phyloP scores from a whole-genome alignment of 2,888 invertebrate species.

The Andrena marginata region DNA sequence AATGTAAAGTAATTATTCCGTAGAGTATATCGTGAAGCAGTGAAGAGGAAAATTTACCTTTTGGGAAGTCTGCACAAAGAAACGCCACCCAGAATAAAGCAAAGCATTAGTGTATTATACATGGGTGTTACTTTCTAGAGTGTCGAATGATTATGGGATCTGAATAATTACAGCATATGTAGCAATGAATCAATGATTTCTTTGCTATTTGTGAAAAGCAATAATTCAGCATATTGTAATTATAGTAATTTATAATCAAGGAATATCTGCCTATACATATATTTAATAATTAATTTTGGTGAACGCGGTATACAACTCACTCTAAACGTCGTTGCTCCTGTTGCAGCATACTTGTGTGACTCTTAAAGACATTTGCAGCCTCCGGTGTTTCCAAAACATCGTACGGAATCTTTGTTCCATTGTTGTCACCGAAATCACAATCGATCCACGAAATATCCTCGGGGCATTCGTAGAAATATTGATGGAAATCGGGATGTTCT shows the following conservation, averaged over 20 bases:
- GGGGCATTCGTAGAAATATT: conserved; percentile 95
- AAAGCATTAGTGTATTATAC: conserved; percentile 80
- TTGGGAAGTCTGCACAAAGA: conserved; percentile 86
- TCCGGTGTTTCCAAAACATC: conserved; percentile 96
- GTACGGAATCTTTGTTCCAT: conserved; percentile 94
- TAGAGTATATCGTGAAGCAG: conserved; percentile 40
- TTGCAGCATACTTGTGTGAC: conserved; percentile 95
- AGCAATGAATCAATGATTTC: conserved; percentile 22
- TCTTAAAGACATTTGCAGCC: conserved; percentile 96
- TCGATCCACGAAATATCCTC: conserved; percentile 93
- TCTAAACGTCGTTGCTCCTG: conserved; percentile 96
- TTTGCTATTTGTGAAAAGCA: conserved; percentile 32
- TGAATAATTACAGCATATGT: conserved; percentile 37
- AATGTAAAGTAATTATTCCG: conserved; percentile 12
- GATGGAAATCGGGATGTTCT: conserved; percentile 96
- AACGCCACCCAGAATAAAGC: conserved; percentile 84
- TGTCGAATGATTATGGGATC: conserved; percentile 33
- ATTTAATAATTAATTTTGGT: not conserved
- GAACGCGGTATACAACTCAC: too few relatives aligned
- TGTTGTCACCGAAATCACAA: conserved; percentile 89
- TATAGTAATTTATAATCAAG: conserved; percentile 11
- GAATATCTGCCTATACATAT: conserved; percentile 10
- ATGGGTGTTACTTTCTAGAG: conserved; percentile 57
- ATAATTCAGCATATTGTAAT: conserved; percentile 23
- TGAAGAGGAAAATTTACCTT: conserved; percentile 84